Evolutionary conservation across 2,797 vertebrate genomes (phyloP).

Genomic region (Salarias fasciatus): DNA sequence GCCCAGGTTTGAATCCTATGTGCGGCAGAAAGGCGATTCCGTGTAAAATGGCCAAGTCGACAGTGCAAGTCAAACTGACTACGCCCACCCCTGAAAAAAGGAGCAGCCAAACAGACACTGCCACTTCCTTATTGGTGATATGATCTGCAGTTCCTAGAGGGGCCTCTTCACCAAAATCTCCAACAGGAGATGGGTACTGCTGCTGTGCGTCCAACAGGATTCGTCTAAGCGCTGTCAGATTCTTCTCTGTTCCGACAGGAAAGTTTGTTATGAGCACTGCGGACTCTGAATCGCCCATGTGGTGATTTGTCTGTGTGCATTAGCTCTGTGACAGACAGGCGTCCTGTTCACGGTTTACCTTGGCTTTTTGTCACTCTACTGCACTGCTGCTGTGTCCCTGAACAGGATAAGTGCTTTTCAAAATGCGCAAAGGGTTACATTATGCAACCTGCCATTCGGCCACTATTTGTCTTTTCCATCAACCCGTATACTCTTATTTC

Average conservation of each 20-base stretch:
- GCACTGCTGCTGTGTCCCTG: slow-evolving; percentile 2
- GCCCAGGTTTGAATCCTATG: no score
- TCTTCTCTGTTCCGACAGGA: background rate
- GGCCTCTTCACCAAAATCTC: no score
- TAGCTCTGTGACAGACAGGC: background rate
- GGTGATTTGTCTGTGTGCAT: background rate
- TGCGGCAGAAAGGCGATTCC: no score
- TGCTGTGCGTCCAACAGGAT: no score
- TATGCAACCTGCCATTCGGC: background rate
- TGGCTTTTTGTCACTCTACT: slow-evolving; percentile 4
- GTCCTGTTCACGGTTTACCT: background rate
- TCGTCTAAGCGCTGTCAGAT: no score
- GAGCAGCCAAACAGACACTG: no score
- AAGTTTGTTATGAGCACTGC: slow-evolving; percentile 2
- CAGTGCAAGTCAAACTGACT: no score
- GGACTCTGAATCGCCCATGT: background rate
- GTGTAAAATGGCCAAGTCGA: no score
- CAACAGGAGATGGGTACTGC: no score
- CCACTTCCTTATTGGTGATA: no score
- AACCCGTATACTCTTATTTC: background rate
- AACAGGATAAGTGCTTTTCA: background rate
- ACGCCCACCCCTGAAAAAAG: no score
- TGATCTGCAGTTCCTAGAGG: no score
- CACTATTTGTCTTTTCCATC: background rate
- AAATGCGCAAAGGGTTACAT: slow-evolving; percentile 10